Evolutionary conservation across 1,140 invertebrate species (phyloP).

Genomic region (Sinella curviseta): DNA sequence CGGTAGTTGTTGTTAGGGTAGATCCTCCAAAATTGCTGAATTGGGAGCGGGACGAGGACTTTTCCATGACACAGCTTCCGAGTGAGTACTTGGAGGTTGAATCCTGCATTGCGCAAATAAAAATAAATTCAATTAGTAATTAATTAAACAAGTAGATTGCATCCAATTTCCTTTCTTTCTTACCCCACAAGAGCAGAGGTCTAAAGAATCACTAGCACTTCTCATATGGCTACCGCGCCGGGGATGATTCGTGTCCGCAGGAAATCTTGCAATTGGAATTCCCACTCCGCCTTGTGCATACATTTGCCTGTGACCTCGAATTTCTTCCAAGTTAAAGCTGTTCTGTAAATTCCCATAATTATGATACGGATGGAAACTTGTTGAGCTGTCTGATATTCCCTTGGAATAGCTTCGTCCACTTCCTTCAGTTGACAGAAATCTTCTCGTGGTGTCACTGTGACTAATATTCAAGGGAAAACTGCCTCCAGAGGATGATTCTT

Average conservation of each 20-base stretch:
- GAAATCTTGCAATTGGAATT: background rate
- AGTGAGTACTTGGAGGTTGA: background rate
- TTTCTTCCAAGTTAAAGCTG: background rate
- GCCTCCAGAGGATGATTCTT: background rate
- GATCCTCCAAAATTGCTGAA: background rate
- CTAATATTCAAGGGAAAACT: background rate
- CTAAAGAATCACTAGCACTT: conserved; percentile 26
- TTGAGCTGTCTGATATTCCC: background rate
- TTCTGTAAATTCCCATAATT: background rate
- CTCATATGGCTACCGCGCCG: background rate
- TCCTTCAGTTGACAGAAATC: background rate
- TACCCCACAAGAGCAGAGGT: conserved; percentile 39
- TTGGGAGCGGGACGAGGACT: background rate
- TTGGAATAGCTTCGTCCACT: background rate
- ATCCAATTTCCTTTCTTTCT: background rate
- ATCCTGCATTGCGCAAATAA: background rate
- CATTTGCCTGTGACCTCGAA: background rate
- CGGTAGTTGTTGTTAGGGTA: background rate
- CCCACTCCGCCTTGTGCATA: background rate
- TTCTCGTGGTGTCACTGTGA: background rate
- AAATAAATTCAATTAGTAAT: background rate
- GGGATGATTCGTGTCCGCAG: background rate
- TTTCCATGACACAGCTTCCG: background rate
- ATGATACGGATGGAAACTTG: background rate
- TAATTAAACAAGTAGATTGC: background rate